Evolutionary conservation across 2,797 vertebrate species (phyloP).

Genomic region (Serranus cabrilla): DNA sequence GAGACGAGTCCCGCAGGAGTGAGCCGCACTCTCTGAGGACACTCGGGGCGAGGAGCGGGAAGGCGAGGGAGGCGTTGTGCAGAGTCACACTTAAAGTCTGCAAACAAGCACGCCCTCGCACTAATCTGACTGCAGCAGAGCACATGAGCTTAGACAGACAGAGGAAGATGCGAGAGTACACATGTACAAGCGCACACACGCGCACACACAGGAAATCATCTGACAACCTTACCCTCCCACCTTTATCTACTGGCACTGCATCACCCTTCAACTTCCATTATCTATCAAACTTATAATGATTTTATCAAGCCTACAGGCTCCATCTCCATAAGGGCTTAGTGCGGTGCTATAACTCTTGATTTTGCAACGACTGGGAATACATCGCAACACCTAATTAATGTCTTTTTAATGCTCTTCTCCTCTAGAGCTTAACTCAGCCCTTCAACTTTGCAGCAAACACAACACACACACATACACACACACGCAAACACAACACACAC

Average conservation of each 20-base stretch:
- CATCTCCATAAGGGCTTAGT: conserved; percentile 77
- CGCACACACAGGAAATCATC: conserved; percentile 34
- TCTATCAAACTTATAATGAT: conserved; percentile 82
- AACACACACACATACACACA: conserved; percentile 69
- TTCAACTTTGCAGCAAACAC: conserved; percentile 80
- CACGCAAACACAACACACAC: conserved; percentile 76
- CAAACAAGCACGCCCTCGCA: conserved; percentile 62
- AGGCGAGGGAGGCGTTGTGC: conserved; percentile 46
- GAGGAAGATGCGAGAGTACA: conserved; percentile 34
- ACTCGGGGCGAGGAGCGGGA: conserved; percentile 61
- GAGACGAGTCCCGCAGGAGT: conserved; percentile 86
- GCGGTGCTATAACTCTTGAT: conserved; percentile 80
- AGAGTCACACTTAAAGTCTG: conserved; percentile 58
- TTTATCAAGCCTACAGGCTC: conserved; percentile 79
- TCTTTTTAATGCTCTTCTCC: conserved; percentile 86
- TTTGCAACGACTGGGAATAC: conserved; percentile 79
- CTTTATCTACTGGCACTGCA: conserved; percentile 65
- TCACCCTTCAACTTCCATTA: conserved; percentile 82
- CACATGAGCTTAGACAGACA: conserved; percentile 28
- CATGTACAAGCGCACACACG: conserved; percentile 13
- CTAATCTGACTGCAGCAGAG: conserved; percentile 55
- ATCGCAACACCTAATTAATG: conserved; percentile 82
- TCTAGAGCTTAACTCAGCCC: conserved; percentile 80
- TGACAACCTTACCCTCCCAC: conserved; percentile 64
- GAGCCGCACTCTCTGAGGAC: conserved; percentile 78